These are phyloP conservation scores for Luidia sarsii DNA, from an alignment of 53 echinoderm and acorn worm species.

Conservation along the genomic window DNA sequence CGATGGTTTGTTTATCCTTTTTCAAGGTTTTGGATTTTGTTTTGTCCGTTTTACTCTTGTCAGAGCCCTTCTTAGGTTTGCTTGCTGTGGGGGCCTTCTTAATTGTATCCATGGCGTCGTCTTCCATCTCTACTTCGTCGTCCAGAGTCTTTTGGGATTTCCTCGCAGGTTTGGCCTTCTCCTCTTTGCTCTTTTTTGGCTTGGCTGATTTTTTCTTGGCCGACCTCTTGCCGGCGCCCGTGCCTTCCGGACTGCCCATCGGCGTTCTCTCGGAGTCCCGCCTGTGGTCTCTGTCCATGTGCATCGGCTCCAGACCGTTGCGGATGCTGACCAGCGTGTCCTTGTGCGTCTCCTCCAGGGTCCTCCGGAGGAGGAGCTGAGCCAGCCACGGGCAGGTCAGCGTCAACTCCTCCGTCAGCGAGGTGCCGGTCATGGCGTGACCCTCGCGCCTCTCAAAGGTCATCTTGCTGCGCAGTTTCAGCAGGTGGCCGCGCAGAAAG, in stretches of 20 bases:
- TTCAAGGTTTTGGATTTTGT: no score
- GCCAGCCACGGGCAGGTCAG: constrained; percentile 50
- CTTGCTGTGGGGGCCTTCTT: no score
- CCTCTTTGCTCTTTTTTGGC: neutral
- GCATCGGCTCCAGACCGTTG: constrained; percentile 36
- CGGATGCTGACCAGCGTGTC: constrained; percentile 37
- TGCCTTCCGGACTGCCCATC: no score
- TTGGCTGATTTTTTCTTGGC: no score
- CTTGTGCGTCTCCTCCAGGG: constrained; percentile 21
- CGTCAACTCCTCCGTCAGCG: constrained; percentile 36
- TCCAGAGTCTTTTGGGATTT: no score
- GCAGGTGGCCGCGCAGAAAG: constrained; percentile 26
- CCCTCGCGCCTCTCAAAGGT: constrained; percentile 39
- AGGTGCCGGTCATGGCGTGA: constrained; percentile 1
- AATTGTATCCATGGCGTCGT: no score
- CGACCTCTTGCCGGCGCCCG: no score
- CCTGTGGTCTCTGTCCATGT: neutral
- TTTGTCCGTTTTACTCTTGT: no score
- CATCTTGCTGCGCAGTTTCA: constrained; percentile 24
- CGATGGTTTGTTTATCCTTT: no score
- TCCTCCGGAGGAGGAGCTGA: neutral
- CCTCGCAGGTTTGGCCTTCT: neutral
- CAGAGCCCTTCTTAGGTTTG: no score
- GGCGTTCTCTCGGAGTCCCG: neutral
- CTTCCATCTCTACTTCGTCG: no score